Evolutionary conservation across 2,797 vertebrate species (phyloP).

Genomic region (Etheostoma perlongum): DNA sequence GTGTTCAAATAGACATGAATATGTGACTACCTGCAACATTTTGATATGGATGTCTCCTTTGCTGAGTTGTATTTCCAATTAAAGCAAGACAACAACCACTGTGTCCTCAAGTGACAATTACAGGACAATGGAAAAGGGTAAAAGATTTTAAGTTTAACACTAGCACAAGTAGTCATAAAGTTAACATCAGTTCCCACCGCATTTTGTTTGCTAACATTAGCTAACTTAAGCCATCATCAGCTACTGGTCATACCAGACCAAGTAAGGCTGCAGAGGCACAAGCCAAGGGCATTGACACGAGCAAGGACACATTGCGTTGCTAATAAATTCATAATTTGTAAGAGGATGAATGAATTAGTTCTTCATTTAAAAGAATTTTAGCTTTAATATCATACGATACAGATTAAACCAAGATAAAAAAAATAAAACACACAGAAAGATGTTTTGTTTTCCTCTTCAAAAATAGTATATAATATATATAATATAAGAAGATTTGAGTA

Average conservation of each 20-base stretch:
- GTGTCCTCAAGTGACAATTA: background rate
- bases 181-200: background rate
- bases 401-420: background rate
- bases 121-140: background rate
- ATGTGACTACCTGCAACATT: background rate
- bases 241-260: slow-evolving; percentile 5
- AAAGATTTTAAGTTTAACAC: background rate
- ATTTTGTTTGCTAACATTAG: slow-evolving; percentile 1
- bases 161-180: background rate
- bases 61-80: background rate
- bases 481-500: background rate
- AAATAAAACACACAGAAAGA: background rate
- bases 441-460: background rate
- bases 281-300: background rate
- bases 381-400: background rate
- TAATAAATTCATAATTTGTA: background rate
- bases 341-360: background rate
- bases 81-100: slow-evolving; percentile 5
- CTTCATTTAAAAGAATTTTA: background rate
- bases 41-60: background rate
- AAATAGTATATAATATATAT: no score
- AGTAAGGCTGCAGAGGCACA: slow-evolving; percentile 2
- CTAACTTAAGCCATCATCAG: slow-evolving; percentile 4
- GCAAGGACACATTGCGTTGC: background rate
- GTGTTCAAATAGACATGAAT: background rate